Evolutionary conservation across 2,113 vertebrate species (phyloP).

Genomic region (Puffinus mauretanicus): DNA sequence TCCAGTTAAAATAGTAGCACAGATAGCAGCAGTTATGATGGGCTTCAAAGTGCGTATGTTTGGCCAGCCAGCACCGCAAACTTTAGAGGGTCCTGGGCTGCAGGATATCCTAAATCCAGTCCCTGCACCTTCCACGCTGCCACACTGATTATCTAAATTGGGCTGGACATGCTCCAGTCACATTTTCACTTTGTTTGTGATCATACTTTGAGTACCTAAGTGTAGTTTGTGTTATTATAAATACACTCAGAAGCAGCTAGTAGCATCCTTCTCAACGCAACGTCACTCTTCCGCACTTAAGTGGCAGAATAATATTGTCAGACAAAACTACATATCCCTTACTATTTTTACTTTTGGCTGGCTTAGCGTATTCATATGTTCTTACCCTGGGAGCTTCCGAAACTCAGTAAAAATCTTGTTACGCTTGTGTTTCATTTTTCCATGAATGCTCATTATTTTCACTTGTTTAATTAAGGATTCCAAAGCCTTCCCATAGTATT

Average conservation of each 20-base stretch:
- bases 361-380: accelerated
- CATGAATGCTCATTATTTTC: constrained; percentile 86
- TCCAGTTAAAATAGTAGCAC: background rate
- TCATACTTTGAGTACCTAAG: background rate
- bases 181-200: background rate
- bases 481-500: constrained; percentile 91
- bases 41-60: background rate
- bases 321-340: background rate
- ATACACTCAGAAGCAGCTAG: background rate
- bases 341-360: background rate
- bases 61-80: background rate
- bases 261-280: background rate
- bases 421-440: constrained; percentile 95
- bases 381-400: constrained; percentile 83
- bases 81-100: no score
- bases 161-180: background rate
- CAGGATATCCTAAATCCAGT: background rate
- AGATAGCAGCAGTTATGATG: background rate
- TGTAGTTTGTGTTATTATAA: background rate
- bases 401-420: constrained; percentile 92
- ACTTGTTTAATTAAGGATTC: constrained; percentile 83
- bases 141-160: accelerated
- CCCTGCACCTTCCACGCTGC: background rate
- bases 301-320: background rate
- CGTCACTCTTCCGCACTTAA: no score